phyloP scores from a whole-genome alignment of 2,113 vertebrate genomes.

The Peucedramus taeniatus region DNA sequence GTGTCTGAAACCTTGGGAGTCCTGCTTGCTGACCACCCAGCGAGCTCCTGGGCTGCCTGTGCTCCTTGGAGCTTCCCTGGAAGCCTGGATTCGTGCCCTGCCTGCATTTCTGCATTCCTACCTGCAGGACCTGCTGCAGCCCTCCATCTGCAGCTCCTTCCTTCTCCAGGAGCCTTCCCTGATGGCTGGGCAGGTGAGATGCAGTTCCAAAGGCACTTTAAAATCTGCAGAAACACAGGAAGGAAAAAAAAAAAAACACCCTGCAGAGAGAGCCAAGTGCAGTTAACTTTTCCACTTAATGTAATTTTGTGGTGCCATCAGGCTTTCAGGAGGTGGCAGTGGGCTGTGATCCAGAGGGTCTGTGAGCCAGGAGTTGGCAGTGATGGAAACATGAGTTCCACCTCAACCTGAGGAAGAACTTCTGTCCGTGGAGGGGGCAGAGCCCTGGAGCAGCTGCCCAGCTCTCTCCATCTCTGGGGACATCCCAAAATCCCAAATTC shows the following conservation, averaged over 20 bases:
- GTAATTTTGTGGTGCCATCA: not conserved
- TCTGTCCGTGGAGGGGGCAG: not conserved
- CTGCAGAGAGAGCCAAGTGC: not conserved
- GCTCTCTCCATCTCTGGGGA: not conserved
- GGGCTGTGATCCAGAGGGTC: not conserved
- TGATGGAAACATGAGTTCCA: not conserved
- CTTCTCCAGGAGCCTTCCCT: not conserved
- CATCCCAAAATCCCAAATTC: not conserved
- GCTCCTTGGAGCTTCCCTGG: not conserved
- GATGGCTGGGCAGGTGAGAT: not conserved
- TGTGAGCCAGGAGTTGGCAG: not conserved
- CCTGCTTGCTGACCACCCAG: not conserved
- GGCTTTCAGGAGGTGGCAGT: not conserved
- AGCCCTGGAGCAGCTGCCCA: not conserved
- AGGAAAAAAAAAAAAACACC: not conserved
- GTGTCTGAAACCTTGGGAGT: not conserved
- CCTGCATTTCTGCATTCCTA: not conserved
- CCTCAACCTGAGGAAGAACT: not conserved
- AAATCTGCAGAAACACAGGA: not conserved
- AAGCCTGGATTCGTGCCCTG: not conserved
- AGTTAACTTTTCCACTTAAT: not conserved
- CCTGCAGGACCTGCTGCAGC: not conserved
- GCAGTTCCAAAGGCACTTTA: not conserved
- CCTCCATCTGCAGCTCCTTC: not conserved
- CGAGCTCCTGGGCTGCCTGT: not conserved